phyloP scores from a whole-genome alignment of 2,888 invertebrate species.

The Pantelozetes paolii region DNA sequence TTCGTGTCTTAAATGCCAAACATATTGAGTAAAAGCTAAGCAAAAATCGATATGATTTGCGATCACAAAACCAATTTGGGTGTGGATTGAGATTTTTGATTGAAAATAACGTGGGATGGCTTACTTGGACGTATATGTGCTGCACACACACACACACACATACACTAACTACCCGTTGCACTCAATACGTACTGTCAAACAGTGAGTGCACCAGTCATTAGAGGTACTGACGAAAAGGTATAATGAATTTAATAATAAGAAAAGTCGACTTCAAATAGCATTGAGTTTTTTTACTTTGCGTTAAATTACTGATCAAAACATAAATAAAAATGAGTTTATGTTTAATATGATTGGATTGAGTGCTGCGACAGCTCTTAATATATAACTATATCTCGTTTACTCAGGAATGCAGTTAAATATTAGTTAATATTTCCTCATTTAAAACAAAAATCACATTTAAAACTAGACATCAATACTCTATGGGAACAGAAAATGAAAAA shows the following conservation, averaged over 20 bases:
- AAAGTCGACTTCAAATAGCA: neutral
- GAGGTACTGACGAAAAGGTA: neutral
- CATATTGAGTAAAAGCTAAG: neutral
- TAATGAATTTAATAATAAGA: neutral
- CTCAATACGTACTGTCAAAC: neutral
- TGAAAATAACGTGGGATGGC: slow-evolving; percentile 34
- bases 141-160: neutral
- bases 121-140: neutral
- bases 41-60: slow-evolving; percentile 37
- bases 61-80: slow-evolving; percentile 36
- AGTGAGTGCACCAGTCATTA: neutral
- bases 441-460: neutral
- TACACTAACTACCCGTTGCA: neutral
- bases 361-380: neutral
- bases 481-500: slow-evolving; percentile 2
- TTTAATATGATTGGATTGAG: slow-evolving; percentile 7
- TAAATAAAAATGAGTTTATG: slow-evolving; percentile 4
- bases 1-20: slow-evolving; percentile 32
- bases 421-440: slow-evolving; percentile 33
- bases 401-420: slow-evolving; percentile 9
- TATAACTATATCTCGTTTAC: neutral
- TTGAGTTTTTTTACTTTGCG: slow-evolving; percentile 11
- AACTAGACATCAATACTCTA: slow-evolving; percentile 1
- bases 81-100: slow-evolving; percentile 33
- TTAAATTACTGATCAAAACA: neutral